A percentile compares a stretch with the other conserved stretches of the same genome.
phyloP scores from a whole-genome alignment of 2,888 invertebrate genomes.

The Campoplex capitator region DNA sequence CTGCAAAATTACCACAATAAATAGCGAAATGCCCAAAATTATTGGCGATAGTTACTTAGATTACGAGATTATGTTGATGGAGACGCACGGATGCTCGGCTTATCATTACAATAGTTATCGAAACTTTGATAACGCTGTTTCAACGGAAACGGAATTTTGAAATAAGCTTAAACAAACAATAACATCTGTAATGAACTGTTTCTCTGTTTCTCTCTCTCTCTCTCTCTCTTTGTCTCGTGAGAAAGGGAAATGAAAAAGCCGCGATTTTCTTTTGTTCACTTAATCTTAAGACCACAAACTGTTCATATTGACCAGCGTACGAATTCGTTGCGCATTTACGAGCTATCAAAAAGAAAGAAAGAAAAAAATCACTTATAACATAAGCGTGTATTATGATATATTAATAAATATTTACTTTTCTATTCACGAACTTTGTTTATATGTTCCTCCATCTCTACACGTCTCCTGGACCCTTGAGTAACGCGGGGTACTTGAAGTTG shows the following conservation, averaged over 20 bases:
- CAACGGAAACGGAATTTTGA: conserved; percentile 77
- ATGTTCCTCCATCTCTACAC: background rate
- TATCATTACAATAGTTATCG: conserved; percentile 85
- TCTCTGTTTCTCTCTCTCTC: conserved; percentile 50
- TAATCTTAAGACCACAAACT: conserved; percentile 58
- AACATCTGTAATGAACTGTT: conserved; percentile 11
- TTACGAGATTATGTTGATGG: conserved; percentile 87
- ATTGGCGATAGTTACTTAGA: conserved; percentile 61
- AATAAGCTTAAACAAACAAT: conserved; percentile 4
- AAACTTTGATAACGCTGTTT: conserved; percentile 70
- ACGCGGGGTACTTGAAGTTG: background rate
- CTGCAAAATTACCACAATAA: conserved; percentile 35
- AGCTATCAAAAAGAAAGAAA: conserved; percentile 30
- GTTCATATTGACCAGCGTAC: conserved; percentile 72
- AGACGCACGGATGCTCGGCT: conserved; percentile 88
- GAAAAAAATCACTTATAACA: conserved; percentile 58
- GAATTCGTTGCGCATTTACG: conserved; percentile 66
- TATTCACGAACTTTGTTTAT: conserved; percentile 67
- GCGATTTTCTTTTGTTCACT: conserved; percentile 1
- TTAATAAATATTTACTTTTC: conserved; percentile 82
- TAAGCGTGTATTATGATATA: conserved; percentile 73
- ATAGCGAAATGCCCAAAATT: conserved; percentile 20
- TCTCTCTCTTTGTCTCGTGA: conserved; percentile 13
- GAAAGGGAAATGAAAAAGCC: conserved; percentile 1
- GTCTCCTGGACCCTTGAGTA: background rate